These are phyloP conservation scores for Lucinisca nassula DNA, from an alignment of 2,888 invertebrate genomes.

Conservation along the genomic window DNA sequence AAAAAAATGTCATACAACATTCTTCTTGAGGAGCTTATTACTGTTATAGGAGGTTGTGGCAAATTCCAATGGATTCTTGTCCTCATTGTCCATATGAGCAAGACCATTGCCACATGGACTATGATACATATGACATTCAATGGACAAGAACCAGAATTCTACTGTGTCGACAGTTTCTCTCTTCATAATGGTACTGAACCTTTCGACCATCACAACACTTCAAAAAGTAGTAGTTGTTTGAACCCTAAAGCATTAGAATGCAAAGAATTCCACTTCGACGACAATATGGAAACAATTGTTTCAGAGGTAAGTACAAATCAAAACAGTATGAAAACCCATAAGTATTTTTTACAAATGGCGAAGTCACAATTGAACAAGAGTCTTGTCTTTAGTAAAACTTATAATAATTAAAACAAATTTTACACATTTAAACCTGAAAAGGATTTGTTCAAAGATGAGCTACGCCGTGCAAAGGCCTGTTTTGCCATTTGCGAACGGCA, in stretches of 20 bases:
- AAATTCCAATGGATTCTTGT: constrained; percentile 71
- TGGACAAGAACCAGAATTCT: constrained; percentile 72
- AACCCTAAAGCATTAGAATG: neutral
- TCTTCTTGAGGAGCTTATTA: constrained; percentile 68
- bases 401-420: too few relatives aligned
- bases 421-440: too few relatives aligned
- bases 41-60: constrained; percentile 72
- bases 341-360: too few relatives aligned
- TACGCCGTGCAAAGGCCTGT: too few relatives aligned
- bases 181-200: neutral
- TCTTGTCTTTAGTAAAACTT: too few relatives aligned
- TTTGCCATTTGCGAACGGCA: too few relatives aligned
- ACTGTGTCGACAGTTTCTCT: constrained; percentile 42
- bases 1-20: constrained; percentile 53
- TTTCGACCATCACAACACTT: neutral
- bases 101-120: constrained; percentile 71
- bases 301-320: constrained; percentile 16
- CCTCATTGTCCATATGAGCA: constrained; percentile 53
- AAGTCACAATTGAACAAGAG: too few relatives aligned
- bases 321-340: too few relatives aligned
- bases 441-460: too few relatives aligned
- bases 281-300: constrained; percentile 7
- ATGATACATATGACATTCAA: constrained; percentile 79
- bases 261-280: neutral
- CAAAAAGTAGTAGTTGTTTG: neutral